Evolutionary conservation across 2,113 vertebrate species (phyloP).

Genomic region (Misgurnus anguillicaudatus): DNA sequence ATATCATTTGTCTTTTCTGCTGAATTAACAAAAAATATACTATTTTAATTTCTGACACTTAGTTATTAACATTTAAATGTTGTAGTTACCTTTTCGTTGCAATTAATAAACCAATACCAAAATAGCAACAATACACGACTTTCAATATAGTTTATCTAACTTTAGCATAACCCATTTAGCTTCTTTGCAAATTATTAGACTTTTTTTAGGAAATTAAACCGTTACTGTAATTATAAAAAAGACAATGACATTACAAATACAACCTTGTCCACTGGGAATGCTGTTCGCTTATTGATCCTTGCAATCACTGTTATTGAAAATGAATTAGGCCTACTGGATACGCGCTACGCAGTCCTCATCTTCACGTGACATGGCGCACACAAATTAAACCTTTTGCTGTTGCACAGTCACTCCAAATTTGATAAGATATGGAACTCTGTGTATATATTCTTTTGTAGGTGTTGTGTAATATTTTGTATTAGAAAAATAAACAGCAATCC

Average conservation of each 20-base stretch:
- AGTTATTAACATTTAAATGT: not conserved
- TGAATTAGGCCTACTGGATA: constrained; percentile 73
- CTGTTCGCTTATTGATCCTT: constrained; percentile 74
- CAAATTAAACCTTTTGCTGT: constrained; percentile 2
- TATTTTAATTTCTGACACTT: not conserved
- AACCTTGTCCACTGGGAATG: constrained; percentile 72
- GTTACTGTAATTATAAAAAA: constrained; percentile 4
- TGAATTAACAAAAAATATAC: not conserved
- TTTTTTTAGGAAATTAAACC: not conserved
- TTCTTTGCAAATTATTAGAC: not conserved
- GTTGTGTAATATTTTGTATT: not conserved
- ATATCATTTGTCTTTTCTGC: not conserved
- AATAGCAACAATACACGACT: not conserved
- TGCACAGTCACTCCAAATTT: not conserved
- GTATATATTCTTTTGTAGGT: not conserved
- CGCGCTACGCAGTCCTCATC: constrained; percentile 39
- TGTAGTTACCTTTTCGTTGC: too few relatives aligned
- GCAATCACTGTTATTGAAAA: constrained; percentile 75
- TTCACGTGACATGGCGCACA: not conserved
- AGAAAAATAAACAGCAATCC: not conserved
- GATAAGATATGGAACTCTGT: not conserved
- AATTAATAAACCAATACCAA: not conserved
- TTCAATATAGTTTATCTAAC: not conserved
- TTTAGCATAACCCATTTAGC: not conserved
- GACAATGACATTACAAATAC: constrained; percentile 68